Evolutionary conservation across 2,113 vertebrate species (phyloP).

Genomic region (Electrona antarctica): DNA sequence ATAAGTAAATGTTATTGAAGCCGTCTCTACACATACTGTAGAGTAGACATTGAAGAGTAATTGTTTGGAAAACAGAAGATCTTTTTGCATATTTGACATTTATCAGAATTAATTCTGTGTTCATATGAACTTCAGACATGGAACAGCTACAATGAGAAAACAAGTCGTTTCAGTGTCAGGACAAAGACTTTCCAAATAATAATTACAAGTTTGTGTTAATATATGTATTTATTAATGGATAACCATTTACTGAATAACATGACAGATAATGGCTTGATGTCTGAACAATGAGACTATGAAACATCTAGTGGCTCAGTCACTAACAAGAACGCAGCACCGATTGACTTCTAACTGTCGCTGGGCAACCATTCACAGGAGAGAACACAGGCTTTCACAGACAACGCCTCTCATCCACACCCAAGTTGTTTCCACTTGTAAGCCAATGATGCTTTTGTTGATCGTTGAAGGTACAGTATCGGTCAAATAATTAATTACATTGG

Average conservation of each 20-base stretch:
- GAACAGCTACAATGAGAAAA: slow-evolving; percentile 33
- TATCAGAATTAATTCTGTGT: slow-evolving; percentile 53
- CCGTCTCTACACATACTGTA: too few species aligned
- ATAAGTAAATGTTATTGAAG: too few species aligned
- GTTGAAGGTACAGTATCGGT: neutral
- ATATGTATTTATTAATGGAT: slow-evolving; percentile 50
- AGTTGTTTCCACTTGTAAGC: neutral
- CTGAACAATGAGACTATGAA: slow-evolving; percentile 33
- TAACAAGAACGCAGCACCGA: neutral
- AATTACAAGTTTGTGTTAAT: slow-evolving; percentile 29
- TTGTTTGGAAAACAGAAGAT: neutral
- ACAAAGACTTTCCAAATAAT: slow-evolving; percentile 27
- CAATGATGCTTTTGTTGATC: neutral
- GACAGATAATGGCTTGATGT: slow-evolving; percentile 35
- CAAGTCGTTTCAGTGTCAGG: slow-evolving; percentile 25
- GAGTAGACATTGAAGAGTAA: too few species aligned
- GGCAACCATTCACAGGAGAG: slow-evolving; percentile 10
- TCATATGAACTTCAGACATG: slow-evolving; percentile 34
- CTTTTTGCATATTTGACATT: slow-evolving; percentile 1
- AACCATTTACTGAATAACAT: slow-evolving; percentile 30
- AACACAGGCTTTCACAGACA: slow-evolving; percentile 20
- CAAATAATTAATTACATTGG: neutral
- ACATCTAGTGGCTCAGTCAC: slow-evolving; percentile 27
- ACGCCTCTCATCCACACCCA: slow-evolving; percentile 2
- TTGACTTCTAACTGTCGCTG: neutral